phyloP scores from a whole-genome alignment of 2,888 invertebrate genomes.

The Lottia gigantea region DNA sequence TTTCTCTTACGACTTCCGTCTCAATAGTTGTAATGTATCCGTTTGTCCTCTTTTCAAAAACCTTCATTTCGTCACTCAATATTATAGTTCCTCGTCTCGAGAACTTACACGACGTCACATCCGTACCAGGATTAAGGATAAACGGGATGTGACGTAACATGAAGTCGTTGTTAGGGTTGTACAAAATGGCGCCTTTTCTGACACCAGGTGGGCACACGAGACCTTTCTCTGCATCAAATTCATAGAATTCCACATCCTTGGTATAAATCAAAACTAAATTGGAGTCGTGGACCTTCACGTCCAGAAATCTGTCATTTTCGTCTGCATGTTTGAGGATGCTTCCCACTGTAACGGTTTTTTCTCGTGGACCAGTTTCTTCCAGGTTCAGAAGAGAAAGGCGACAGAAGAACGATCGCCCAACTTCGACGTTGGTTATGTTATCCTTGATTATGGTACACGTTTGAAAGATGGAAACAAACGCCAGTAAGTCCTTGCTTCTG shows the following conservation, averaged over 20 bases:
- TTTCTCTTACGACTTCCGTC: constrained; percentile 28
- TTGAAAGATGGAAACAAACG: constrained; percentile 43
- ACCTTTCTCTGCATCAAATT: constrained; percentile 41
- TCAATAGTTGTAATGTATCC: constrained; percentile 21
- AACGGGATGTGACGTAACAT: constrained; percentile 40
- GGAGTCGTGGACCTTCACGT: constrained; percentile 32
- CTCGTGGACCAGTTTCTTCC: constrained; percentile 17
- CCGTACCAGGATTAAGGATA: constrained; percentile 38
- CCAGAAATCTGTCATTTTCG: constrained; percentile 42
- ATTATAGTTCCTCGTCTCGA: constrained; percentile 41
- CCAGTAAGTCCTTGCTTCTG: constrained; percentile 26
- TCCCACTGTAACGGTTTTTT: constrained; percentile 30
- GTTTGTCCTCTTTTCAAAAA: constrained; percentile 32
- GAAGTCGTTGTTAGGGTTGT: constrained; percentile 40
- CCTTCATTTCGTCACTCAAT: constrained; percentile 42
- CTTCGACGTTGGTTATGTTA: constrained; percentile 29
- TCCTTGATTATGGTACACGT: constrained; percentile 25
- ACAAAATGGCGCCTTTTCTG: constrained; percentile 49
- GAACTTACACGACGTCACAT: constrained; percentile 30
- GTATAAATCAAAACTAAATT: constrained; percentile 47
- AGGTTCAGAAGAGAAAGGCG: constrained; percentile 37
- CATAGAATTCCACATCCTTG: constrained; percentile 37
- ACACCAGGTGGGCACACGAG: constrained; percentile 36
- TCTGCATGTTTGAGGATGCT: constrained; percentile 40
- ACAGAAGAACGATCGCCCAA: constrained; percentile 32